Evolutionary conservation across 1,140 invertebrate genomes (phyloP), one percentile per base, ranked within the genome.

Genomic region (Drosophila nebulosa): DNA sequence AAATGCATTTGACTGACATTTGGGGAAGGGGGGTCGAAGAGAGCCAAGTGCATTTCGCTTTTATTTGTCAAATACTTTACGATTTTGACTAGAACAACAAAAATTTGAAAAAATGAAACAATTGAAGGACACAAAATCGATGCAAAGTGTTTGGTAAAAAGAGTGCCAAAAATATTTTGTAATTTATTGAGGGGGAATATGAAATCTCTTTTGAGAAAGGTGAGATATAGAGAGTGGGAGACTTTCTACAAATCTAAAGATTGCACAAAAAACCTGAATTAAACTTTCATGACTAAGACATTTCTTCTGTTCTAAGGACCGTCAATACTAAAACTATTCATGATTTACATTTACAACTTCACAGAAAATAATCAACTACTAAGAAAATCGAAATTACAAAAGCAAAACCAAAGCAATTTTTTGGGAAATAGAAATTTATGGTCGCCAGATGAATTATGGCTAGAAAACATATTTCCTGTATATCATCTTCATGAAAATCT

Each of bases 21-120:
- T 26, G 4, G 4, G 18, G 14, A 12, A 5, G 14, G 6, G 14
- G 39, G 42, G 18, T 9, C 7, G 18, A 66, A 32, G 30, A 36
- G 7, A 46, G 16, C 9, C 21, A 42, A 69, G 39, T 74, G 46
- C 57, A 71, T 58, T 68, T 60, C 22, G 32, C 9, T 77, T 77
- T 79, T 70, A 63, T 79, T 85, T 69, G 71, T 51, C 32, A 79
- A 76, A 69, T 66, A 69, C 57, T 72, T 72, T 56, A 50, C 39
- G 30, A 72, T 60, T 51, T 42, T 24, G 5, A 30, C 59, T 42
- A 30, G 39, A 71, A 35, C 35, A 46, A 59, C n/a, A 36, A 18
- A 32, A 46, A 9, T 55, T 55, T 18, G 6, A 16, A 10, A 46
- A 21, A 21, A 3, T 27, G 42, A 62, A 60, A 46, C 3, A 57